phyloP scores from a whole-genome alignment of 2,113 vertebrate species.

The Podilymbus podiceps region DNA sequence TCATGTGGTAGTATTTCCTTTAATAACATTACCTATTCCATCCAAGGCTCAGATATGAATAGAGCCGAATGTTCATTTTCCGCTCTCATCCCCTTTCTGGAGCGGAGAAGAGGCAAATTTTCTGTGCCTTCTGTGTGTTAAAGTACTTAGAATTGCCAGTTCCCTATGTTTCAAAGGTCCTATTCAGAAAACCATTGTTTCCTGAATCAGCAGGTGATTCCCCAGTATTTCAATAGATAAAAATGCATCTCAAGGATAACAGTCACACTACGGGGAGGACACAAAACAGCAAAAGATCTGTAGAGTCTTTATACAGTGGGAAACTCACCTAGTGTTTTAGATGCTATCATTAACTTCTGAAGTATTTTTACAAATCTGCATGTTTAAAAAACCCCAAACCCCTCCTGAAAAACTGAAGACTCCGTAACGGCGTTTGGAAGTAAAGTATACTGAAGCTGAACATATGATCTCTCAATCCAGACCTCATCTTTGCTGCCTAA shows the following conservation, averaged over 20 bases:
- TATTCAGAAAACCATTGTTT: background rate
- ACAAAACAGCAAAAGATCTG: background rate
- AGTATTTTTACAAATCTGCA: background rate
- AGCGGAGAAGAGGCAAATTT: background rate
- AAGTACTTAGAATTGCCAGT: background rate
- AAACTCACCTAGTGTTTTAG: background rate
- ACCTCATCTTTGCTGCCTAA: background rate
- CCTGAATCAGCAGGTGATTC: background rate
- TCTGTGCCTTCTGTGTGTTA: rapidly evolving
- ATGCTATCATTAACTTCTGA: background rate
- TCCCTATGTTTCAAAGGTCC: background rate
- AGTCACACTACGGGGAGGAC: background rate
- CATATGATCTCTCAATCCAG: background rate
- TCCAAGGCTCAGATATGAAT: background rate
- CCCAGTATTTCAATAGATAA: background rate
- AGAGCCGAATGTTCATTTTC: background rate
- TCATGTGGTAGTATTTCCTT: background rate
- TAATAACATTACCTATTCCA: background rate
- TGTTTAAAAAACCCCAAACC: rapidly evolving
- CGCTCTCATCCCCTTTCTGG: background rate
- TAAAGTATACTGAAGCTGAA: background rate
- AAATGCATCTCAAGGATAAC: background rate
- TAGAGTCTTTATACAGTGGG: background rate
- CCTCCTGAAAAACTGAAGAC: background rate
- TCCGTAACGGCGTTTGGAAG: background rate